Base-by-base conservation (phyloP, 1,140 invertebrate genomes). In the Drosophila nannoptera region DNA sequence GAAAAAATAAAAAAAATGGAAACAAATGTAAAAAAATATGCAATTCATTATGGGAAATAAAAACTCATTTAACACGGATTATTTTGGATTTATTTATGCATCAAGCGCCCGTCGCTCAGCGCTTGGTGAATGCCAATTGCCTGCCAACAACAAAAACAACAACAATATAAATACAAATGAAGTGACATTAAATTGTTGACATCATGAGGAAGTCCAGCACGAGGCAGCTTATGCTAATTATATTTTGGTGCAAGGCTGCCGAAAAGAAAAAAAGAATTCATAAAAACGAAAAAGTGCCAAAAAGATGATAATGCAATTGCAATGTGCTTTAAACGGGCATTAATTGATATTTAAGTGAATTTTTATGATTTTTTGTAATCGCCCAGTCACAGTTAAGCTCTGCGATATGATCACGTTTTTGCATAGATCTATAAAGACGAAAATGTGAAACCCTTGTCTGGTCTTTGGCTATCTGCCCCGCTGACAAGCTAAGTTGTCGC, bases 51-150 rank as follows among this genome's bases (percentile, higher is more conserved):
- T 48, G 45, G 29, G 22, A 58, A 29, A 49, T n/a, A 67, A 66
- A 70, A 73, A 59, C 40, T 8, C 61, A 66, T 74, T 75, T 75
- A 75, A 71, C 72, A 72, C 62, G 72, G 72, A 72, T 75, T 71
- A 71, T 74, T 74, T 71, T 67, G 62, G 66, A 71, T 74, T 74
- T 67, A 67, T 71, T 74, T 75, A 72, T 72, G 69, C 72, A 74
- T 74, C 68, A 72, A 71, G 31, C 72, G 67, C 52, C 70, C 69
- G 65, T 73, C 70, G 70, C 56, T 68, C 64, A 72, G 22, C 54
- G 68, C 60, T 55, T 46, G 9, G 56, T 74, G 72, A 74, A 74
- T 74, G 72, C 56, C 72, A 74, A 74, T 74, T 71, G 68, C 61
- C 29, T 59, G 71, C 35, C 48, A 22, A 52, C 35, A 50, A 29